Evolutionary conservation across 2,797 vertebrate genomes (phyloP), one percentile per base, ranked within the genome.

Genomic region (Naso thynnoides): DNA sequence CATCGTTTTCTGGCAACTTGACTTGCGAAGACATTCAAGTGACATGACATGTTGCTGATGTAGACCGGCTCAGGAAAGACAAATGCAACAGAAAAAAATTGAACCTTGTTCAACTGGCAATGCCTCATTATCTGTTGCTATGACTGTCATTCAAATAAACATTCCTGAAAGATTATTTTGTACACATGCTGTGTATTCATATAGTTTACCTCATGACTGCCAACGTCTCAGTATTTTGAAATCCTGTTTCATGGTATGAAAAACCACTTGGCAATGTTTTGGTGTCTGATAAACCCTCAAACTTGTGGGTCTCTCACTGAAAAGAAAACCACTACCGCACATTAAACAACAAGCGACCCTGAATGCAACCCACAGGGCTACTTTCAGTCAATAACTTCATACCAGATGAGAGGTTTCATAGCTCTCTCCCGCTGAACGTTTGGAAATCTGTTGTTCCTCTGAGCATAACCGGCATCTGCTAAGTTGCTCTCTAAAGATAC

Each of bases 401-500:
- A 26, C 16, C 21, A 42, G 26, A 26, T 33, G 29, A 50, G 9
- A 42, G 26, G 39, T 44, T 64, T 33, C 8, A 52, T 2, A 10
- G 19, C 14, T 31, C 23, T 48, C 19, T 47, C 64, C 33, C 6
- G 33, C n/a, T 42, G n/a, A 44, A 50, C 7, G 23, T 61, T 36
- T 60, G 3, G 41, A 56, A 6, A n/a, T 18, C n/a, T 11, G n/a
- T 21, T 50, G 44, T 39, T 11, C 10, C 26, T 33, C 26, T 48
- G n/a, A 48, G 13, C 50, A 33, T 36, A 48, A n/a, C 23, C 23
- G 48, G 18, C 45, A 26, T 48, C 39, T 56, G 42, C 50, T 47
- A 38, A 33, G 36, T 44, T 47, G n/a, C 29, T 39, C 19, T 70
- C 56, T 38, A 50, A 49, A 61, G 38, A 57, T 45, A 2, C 11